A percentile compares a stretch with the other conserved stretches of the same genome.
phyloP scores from a whole-genome alignment of 1,140 invertebrate species.

The Drosophila albomicans region DNA sequence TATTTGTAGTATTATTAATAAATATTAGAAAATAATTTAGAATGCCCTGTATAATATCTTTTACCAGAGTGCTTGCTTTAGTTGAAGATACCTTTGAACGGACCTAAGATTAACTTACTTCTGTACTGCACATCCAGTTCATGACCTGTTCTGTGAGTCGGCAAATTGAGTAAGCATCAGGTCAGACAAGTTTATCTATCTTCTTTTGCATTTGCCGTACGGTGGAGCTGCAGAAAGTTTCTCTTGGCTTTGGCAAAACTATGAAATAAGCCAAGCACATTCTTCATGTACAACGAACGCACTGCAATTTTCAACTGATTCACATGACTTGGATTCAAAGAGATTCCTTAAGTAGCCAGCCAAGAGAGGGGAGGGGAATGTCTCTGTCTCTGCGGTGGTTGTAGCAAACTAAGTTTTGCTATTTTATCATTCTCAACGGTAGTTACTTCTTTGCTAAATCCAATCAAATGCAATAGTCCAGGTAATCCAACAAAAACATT shows the following conservation, averaged over 20 bases:
- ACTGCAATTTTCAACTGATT: constrained; percentile 19
- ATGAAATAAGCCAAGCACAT: constrained; percentile 17
- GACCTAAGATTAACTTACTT: neutral
- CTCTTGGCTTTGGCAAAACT: constrained; percentile 18
- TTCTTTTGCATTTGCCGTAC: constrained; percentile 15
- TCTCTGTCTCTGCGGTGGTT: constrained; percentile 22
- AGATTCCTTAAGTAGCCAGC: constrained; percentile 21
- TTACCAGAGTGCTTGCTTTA: neutral
- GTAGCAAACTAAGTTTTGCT: constrained; percentile 9
- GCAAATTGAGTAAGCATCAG: constrained; percentile 16
- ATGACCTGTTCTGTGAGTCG: neutral
- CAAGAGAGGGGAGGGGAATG: neutral
- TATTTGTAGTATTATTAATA: no score
- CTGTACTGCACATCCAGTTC: neutral
- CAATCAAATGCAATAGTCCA: constrained; percentile 20
- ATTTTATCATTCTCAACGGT: neutral
- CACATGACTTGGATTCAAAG: constrained; percentile 31
- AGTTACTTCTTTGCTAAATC: constrained; percentile 4
- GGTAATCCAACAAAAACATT: neutral
- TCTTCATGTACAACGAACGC: constrained; percentile 7
- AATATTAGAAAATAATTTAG: no score
- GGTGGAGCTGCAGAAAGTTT: constrained; percentile 8
- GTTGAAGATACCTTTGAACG: neutral
- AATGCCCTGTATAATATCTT: neutral
- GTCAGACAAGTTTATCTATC: constrained; percentile 19